phyloP scores from a whole-genome alignment of 2,888 invertebrate genomes.

The Scaptomyza caliginosa region DNA sequence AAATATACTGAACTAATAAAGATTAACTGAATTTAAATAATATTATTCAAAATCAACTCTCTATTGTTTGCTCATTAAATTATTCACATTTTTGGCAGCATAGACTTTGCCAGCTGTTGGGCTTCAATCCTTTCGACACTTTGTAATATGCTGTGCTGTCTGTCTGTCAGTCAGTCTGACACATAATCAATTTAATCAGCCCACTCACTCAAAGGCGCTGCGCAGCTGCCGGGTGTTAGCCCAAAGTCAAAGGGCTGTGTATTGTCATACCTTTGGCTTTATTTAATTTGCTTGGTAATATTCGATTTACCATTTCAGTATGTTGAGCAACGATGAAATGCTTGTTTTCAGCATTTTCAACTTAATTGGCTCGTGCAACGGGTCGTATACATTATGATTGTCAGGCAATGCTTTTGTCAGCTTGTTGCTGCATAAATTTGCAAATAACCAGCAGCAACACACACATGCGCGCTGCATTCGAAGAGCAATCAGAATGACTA shows the following conservation, averaged over 20 bases:
- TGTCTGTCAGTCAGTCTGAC: conserved; percentile 8
- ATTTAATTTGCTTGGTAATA: conserved; percentile 46
- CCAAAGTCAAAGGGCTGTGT: conserved; percentile 14
- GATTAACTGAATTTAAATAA: background rate
- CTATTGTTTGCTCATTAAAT: background rate
- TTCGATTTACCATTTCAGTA: conserved; percentile 25
- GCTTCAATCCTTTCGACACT: conserved; percentile 8
- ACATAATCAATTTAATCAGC: conserved; percentile 33
- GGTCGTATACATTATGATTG: conserved; percentile 32
- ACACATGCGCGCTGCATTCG: background rate
- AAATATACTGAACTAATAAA: background rate
- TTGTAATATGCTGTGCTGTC: conserved; percentile 1
- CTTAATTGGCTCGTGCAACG: conserved; percentile 34
- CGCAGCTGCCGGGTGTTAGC: background rate
- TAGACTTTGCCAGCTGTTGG: background rate
- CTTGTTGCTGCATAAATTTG: conserved; percentile 44
- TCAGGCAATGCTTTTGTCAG: conserved; percentile 23
- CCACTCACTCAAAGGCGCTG: background rate
- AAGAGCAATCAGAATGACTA: conserved; percentile 23
- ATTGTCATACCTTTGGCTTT: conserved; percentile 26
- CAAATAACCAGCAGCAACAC: conserved; percentile 30
- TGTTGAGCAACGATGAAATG: conserved; percentile 7
- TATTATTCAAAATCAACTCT: background rate
- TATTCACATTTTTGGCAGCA: background rate
- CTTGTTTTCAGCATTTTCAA: conserved; percentile 20